Percentiles rank a stretch among this genome's conserved stretches.
These are phyloP conservation scores for Pycnomerus fuliginosus DNA, from an alignment of 2,888 invertebrate genomes.

Conservation along the genomic window DNA sequence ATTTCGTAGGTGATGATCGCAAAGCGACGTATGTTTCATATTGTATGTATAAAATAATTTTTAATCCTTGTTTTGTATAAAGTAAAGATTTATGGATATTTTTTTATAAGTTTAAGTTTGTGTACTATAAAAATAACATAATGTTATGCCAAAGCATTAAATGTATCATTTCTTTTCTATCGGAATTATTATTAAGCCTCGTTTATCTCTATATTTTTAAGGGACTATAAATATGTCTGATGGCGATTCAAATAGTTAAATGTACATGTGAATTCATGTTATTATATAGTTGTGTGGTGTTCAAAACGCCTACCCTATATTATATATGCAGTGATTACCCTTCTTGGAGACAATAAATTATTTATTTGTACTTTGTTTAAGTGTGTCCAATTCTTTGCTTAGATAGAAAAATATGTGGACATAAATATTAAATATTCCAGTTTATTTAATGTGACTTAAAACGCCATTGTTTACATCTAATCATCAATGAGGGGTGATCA, in stretches of 20 bases:
- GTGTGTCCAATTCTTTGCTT: too few species aligned
- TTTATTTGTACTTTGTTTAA: slow-evolving; percentile 54
- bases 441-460: too few species aligned
- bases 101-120: slow-evolving; percentile 37
- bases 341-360: slow-evolving; percentile 55
- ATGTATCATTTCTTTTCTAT: slow-evolving; percentile 17
- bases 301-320: slow-evolving; percentile 46
- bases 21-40: too few species aligned
- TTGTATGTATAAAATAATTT: slow-evolving; percentile 33
- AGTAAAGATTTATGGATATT: slow-evolving; percentile 44
- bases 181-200: slow-evolving; percentile 20
- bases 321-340: slow-evolving; percentile 48
- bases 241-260: slow-evolving; percentile 35
- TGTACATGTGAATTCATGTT: slow-evolving; percentile 41
- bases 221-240: slow-evolving; percentile 19
- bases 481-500: too few species aligned
- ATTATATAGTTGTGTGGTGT: slow-evolving; percentile 47
- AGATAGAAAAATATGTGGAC: too few species aligned
- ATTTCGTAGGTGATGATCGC: slow-evolving; percentile 26
- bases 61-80: slow-evolving; percentile 47
- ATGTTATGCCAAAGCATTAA: slow-evolving; percentile 51
- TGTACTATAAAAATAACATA: slow-evolving; percentile 33
- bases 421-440: too few species aligned
- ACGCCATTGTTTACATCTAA: too few species aligned
- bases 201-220: slow-evolving; percentile 27